Conservation (phyloP, 1,140 invertebrate species). For the Bombus pascuorum region DNA sequence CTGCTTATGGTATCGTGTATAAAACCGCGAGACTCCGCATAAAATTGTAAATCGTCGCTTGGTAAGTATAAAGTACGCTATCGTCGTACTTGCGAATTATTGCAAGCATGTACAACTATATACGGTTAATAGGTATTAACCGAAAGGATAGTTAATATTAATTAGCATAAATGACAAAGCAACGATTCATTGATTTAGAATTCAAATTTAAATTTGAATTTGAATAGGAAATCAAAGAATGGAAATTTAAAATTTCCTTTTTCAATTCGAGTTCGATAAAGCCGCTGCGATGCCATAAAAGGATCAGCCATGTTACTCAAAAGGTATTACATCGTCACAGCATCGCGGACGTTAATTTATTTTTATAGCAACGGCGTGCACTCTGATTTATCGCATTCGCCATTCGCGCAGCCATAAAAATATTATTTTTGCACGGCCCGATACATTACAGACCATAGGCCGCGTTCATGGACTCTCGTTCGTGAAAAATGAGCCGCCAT, state of each 20-base stretch:
- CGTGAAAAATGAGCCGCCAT: not conserved
- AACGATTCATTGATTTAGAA: no score
- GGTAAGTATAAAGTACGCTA: not conserved
- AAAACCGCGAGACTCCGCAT: not conserved
- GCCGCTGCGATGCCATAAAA: not conserved
- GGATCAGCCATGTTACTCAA: not conserved
- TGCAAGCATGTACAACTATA: not conserved
- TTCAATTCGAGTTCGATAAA: not conserved
- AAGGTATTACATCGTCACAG: slow-evolving; percentile 12
- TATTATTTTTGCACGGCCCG: slow-evolving; percentile 22
- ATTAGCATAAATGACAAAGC: no score
- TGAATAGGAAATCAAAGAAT: not conserved
- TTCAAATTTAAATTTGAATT: not conserved
- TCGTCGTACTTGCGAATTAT: not conserved
- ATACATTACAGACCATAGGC: not conserved
- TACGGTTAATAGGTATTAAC: no score
- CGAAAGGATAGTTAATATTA: no score
- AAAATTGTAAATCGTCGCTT: not conserved
- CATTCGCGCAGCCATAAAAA: slow-evolving; percentile 19
- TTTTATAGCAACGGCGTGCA: slow-evolving; percentile 15
- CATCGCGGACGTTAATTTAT: slow-evolving; percentile 14
- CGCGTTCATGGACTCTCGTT: not conserved
- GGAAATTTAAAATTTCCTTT: not conserved
- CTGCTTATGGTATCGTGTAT: not conserved
- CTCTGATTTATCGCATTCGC: slow-evolving; percentile 26